A percentile compares a stretch with the other conserved stretches of the same genome.
Conservation (phyloP, 2,888 invertebrate species). For the Toxonevra muliebris region DNA sequence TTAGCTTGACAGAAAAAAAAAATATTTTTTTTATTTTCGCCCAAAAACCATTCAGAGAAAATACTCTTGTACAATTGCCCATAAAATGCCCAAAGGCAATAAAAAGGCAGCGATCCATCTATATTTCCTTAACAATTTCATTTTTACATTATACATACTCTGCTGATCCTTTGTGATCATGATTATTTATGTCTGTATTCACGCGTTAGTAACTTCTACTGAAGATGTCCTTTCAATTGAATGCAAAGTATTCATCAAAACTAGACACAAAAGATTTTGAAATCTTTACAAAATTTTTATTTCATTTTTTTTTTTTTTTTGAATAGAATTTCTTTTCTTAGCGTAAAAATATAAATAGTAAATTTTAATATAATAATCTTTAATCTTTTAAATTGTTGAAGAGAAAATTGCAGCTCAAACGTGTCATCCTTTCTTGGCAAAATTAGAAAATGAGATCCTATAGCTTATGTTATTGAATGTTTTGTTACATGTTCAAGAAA, state of each 20-base stretch:
- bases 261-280: constrained; percentile 24
- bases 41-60: neutral
- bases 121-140: neutral
- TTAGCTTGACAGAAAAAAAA: neutral
- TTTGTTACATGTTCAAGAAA: constrained; percentile 38
- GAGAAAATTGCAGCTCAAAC: constrained; percentile 39
- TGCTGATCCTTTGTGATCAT: constrained; percentile 12
- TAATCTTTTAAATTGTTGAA: constrained; percentile 58
- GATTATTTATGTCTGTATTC: constrained; percentile 28
- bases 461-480: constrained; percentile 50
- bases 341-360: constrained; percentile 29
- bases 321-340: constrained; percentile 9
- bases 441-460: constrained; percentile 53
- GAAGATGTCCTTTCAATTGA: neutral
- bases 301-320: neutral
- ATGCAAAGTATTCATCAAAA: constrained; percentile 20
- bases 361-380: constrained; percentile 57
- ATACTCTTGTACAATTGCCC: constrained; percentile 1
- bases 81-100: constrained; percentile 43
- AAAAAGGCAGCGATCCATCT: constrained; percentile 38
- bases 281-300: neutral
- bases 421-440: constrained; percentile 19
- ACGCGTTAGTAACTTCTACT: constrained; percentile 25
- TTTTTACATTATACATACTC: too few species aligned
- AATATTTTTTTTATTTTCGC: neutral